Conservation (phyloP, 2,797 vertebrate genomes). For the Falco novaeseelandiae region DNA sequence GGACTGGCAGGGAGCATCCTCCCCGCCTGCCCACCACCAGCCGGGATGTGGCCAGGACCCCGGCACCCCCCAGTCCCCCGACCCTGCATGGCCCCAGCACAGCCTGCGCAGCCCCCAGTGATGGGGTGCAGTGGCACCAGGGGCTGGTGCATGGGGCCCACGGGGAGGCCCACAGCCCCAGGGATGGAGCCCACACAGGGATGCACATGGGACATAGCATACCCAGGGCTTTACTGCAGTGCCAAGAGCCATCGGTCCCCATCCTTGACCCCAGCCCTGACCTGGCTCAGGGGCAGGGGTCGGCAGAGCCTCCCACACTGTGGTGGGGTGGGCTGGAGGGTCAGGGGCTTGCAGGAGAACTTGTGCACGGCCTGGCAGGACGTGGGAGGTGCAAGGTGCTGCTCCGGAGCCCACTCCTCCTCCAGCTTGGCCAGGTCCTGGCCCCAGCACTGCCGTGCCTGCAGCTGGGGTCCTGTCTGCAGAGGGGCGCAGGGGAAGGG, state of each 20-base stretch:
- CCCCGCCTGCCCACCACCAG: background rate
- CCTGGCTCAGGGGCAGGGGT: background rate
- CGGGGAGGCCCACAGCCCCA: rapidly evolving
- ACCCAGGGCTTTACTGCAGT: rapidly evolving
- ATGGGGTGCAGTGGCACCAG: rapidly evolving
- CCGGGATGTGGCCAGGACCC: background rate
- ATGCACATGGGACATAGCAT: rapidly evolving
- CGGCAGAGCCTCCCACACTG: rapidly evolving
- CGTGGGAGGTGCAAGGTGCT: slow-evolving; percentile 56
- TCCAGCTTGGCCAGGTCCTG: slow-evolving; percentile 71
- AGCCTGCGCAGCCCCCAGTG: background rate
- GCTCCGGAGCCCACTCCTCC: slow-evolving; percentile 55
- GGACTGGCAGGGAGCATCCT: background rate
- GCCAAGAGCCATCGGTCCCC: background rate
- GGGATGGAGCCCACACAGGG: rapidly evolving
- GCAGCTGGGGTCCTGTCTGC: rapidly evolving
- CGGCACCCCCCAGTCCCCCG: background rate
- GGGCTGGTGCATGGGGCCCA: background rate
- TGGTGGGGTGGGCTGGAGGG: rapidly evolving
- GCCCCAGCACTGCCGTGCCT: slow-evolving; percentile 63
- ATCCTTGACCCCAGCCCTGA: background rate
- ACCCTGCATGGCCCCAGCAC: background rate
- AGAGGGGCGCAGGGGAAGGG: rapidly evolving
- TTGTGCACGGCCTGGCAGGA: slow-evolving; percentile 63
- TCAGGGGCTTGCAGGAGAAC: slow-evolving; percentile 65